Base-by-base conservation (phyloP, 2,797 vertebrate genomes). In the Epinephelus coioides region DNA sequence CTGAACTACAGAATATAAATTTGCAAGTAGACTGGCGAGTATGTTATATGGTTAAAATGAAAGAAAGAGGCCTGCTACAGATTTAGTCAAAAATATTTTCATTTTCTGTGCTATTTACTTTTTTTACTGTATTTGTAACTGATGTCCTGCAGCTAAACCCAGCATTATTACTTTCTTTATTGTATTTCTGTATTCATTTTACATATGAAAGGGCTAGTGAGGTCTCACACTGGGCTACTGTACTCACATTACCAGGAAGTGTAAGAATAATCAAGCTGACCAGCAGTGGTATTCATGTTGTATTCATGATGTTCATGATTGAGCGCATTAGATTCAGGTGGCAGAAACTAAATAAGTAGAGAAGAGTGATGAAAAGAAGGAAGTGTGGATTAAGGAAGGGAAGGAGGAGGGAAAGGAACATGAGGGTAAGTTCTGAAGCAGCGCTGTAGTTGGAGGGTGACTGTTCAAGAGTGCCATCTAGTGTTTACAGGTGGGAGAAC, bases 381-480 rank as follows among this genome's bases (percentile, higher is more conserved):
- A 80, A 59, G 10, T 51, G 71, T 54, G 43, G 40, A 57, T 77
- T 62, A 53, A 75, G 53, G 73, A 67, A 60, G 43, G 61, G 50
- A 76, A 51, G 72, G 64, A 63, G 43, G 61, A 49, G 62, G 53
- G 46, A 43, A 64, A 50, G 19, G 72, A 56, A 15, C 25, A 19
- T 50, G 34, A 44, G 47, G n/a, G 15, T 0, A 69, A 65, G 49
- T 66, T 47, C 14, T 43, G 3, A 64, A 51, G 56, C 5, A 10
- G 27, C 2, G 11, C 44, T 57, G 10, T 47, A 17, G 11, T 46
- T 55, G 19, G 8, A 54, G 25, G 85, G 57, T 21, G 34, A 71
- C 73, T 88, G 73, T 83, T 89, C 78, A 92, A 92, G 65, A 94
- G 71, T 93, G 91, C 91, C 93, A 92, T 87, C 91, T 94, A 90